Base-by-base conservation (phyloP, 1,140 invertebrate species). In the Gryon sp. region DNA sequence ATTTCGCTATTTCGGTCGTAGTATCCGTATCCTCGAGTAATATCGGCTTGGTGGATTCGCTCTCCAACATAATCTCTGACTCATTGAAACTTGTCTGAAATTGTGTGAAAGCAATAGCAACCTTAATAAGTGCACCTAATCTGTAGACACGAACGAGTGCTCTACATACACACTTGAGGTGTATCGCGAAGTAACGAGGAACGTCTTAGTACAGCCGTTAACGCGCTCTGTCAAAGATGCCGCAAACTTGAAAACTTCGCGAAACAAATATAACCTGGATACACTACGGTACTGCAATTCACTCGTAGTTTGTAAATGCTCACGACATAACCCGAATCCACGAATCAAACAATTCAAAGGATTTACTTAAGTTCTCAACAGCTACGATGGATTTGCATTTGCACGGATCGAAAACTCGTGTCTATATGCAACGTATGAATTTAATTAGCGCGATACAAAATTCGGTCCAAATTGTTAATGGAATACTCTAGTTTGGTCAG, bases 1-100 rank as follows among this genome's bases (percentile, higher is more conserved):
- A 60, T 41, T 38, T 30, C 36, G 38, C 45, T 68, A 72, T 73
- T 69, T 57, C 55, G 59, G 52, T 52, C 41, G 72, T 65, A 28
- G 52, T 73, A 69, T 69, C 63, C 68, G 36, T 41, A 52, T 63
- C 63, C 65, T 55, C 43, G 74, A 38, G 52, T 69, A 80, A 69
- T 76, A 77, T 73, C 75, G 60, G 41, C 57, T 66, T 62, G 68
- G 43, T 4, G 41, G 57, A 28, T 34, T 79, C 28, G 46, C 69
- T 74, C 78, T 80, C 40, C 55, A 60, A 73, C 74, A 77, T 84
- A 84, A 84, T 84, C 80, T 84, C 81, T 43, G 79, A 83, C 82
- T 84, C 83, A 82, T 83, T 85, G 79, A 85, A 85, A 85, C 79
- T 84, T 82, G 28, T 76, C 78, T 76, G n/a, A n/a, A n/a, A n/a